Percentiles rank a stretch among this genome's conserved stretches.
Conservation (phyloP, 2,797 vertebrate genomes). For the Rallus crepitans region DNA sequence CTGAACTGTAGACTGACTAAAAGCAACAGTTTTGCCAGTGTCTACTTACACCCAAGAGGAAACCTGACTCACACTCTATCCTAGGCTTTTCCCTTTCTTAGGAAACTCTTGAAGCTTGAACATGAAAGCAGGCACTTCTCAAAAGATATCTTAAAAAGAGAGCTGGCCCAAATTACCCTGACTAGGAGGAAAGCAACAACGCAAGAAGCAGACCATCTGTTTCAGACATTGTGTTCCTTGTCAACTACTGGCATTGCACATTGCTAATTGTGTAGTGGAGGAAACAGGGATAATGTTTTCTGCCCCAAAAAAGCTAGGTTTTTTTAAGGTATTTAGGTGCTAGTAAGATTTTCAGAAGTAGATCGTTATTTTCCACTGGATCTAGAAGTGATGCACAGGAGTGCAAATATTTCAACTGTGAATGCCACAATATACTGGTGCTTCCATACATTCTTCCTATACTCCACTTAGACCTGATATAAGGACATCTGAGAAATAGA, state of each 20-base stretch:
- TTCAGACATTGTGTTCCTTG: background rate
- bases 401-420: background rate
- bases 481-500: background rate
- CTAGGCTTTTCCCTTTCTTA: background rate
- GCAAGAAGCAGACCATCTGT: background rate
- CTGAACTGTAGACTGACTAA: background rate
- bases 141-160: background rate
- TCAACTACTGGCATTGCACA: background rate
- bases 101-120: background rate
- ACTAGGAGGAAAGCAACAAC: background rate
- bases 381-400: background rate
- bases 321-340: background rate
- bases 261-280: background rate
- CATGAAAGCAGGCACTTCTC: background rate
- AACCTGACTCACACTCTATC: background rate
- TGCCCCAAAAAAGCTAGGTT: background rate
- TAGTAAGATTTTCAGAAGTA: background rate
- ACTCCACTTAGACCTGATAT: background rate
- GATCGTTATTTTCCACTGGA: background rate
- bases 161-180: background rate
- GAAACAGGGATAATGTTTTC: background rate
- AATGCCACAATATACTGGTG: background rate
- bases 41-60: background rate
- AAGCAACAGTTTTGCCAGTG: background rate
- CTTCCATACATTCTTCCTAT: background rate